These are phyloP conservation scores for Rhinatrema bivittatum DNA, from an alignment of 2,797 vertebrate genomes.

Conservation along the genomic window DNA sequence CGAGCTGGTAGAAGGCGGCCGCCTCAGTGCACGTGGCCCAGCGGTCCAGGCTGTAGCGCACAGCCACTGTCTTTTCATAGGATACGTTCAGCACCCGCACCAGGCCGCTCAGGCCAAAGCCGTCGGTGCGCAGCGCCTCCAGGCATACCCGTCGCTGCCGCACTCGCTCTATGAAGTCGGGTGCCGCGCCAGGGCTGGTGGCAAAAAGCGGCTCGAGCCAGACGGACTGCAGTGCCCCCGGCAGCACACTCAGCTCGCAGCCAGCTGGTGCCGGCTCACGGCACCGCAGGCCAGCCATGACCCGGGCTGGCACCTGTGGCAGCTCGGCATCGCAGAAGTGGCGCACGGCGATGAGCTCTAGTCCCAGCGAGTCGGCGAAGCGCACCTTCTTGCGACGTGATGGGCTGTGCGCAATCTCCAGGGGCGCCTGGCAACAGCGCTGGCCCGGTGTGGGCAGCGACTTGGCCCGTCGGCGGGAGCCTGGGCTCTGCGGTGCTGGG, in stretches of 20 bases:
- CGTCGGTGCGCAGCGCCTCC: conserved; percentile 31
- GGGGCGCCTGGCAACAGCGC: conserved; percentile 64
- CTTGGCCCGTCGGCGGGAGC: conserved; percentile 75
- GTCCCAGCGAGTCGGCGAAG: conserved; percentile 79
- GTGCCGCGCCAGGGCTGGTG: conserved; percentile 24
- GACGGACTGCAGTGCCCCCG: conserved; percentile 39
- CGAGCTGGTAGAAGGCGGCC: conserved; percentile 58
- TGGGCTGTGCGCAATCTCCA: conserved; percentile 61
- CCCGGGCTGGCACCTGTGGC: conserved; percentile 67
- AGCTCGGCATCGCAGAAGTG: conserved; percentile 74
- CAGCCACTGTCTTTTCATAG: conserved; percentile 37
- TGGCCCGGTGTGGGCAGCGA: conserved; percentile 76
- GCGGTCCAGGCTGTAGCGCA: conserved; percentile 76
- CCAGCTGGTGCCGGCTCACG: conserved; percentile 1
- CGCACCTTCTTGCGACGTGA: conserved; percentile 78
- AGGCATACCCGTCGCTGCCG: conserved; percentile 62
- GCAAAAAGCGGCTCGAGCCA: conserved; percentile 41
- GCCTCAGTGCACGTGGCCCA: conserved; percentile 77
- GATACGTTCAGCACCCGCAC: conserved; percentile 67
- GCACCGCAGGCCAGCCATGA: conserved; percentile 54
- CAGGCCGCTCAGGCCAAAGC: conserved; percentile 25
- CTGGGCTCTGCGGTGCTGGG: conserved; percentile 69
- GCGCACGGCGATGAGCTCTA: conserved; percentile 78
- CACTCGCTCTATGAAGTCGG: conserved; percentile 38
- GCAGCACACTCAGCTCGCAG: conserved; percentile 29